phyloP scores from a whole-genome alignment of 2,888 invertebrate genomes.

The Tetanocera ferruginea region DNA sequence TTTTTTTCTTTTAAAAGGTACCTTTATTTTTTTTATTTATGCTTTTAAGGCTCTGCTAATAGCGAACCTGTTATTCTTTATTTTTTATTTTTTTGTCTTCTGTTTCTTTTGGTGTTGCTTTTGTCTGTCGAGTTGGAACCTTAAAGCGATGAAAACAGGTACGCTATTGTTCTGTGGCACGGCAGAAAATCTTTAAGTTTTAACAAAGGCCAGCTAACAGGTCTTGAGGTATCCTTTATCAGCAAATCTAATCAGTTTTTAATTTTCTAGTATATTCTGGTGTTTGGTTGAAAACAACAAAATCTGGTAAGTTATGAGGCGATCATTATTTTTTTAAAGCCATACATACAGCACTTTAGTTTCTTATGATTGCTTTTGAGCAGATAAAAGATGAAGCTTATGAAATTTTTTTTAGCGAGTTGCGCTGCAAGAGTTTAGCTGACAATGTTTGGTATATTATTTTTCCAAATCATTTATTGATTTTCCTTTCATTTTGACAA shows the following conservation, averaged over 20 bases:
- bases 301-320: not conserved
- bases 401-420: too few species aligned
- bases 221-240: not conserved
- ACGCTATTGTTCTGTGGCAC: not conserved
- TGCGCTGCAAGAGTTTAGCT: too few species aligned
- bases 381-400: too few species aligned
- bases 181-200: not conserved
- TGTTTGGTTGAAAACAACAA: not conserved
- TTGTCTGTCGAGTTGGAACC: not conserved
- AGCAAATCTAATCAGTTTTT: not conserved
- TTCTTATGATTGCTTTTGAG: too few species aligned
- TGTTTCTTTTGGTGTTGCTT: not conserved
- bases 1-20: too few species aligned
- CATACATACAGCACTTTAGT: too few species aligned
- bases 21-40: not conserved
- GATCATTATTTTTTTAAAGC: too few species aligned
- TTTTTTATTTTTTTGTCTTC: not conserved
- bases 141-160: slow-evolving; percentile 17
- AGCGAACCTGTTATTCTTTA: not conserved
- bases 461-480: too few species aligned
- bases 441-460: too few species aligned
- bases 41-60: not conserved
- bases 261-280: not conserved
- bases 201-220: not conserved
- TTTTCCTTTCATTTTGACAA: too few species aligned